These are phyloP conservation scores for Epistrophe eligans DNA, from an alignment of 2,888 invertebrate species.

Conservation along the genomic window DNA sequence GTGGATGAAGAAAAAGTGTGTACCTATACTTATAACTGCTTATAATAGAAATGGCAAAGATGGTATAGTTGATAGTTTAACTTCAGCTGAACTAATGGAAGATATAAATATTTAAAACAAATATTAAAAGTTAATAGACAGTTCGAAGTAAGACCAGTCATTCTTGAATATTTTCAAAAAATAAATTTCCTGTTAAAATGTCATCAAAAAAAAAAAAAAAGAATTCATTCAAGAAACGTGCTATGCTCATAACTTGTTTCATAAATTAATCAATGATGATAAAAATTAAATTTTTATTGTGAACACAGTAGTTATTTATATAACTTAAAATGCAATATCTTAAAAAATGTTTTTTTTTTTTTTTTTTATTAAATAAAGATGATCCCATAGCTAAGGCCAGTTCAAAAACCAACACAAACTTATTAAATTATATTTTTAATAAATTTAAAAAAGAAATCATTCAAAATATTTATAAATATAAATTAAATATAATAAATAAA, in stretches of 20 bases:
- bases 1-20: neutral
- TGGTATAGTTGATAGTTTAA: neutral
- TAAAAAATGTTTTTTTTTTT: neutral
- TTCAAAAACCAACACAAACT: neutral
- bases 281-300: too few relatives aligned
- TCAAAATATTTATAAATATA: neutral
- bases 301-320: neutral
- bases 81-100: too few relatives aligned
- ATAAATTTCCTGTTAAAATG: neutral
- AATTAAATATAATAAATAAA: conserved; percentile 2
- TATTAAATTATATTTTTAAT: neutral
- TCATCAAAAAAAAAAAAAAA: neutral
- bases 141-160: neutral
- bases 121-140: neutral
- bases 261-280: neutral
- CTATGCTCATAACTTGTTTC: neutral
- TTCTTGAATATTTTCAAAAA: neutral
- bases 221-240: neutral
- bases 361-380: too few relatives aligned
- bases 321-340: neutral
- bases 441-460: neutral
- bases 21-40: neutral
- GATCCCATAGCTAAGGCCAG: too few relatives aligned
- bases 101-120: too few relatives aligned
- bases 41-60: neutral